Percentiles rank a stretch among this genome's conserved stretches.
phyloP scores from a whole-genome alignment of 1,140 invertebrate species.

The Zaprionus gabonicus region DNA sequence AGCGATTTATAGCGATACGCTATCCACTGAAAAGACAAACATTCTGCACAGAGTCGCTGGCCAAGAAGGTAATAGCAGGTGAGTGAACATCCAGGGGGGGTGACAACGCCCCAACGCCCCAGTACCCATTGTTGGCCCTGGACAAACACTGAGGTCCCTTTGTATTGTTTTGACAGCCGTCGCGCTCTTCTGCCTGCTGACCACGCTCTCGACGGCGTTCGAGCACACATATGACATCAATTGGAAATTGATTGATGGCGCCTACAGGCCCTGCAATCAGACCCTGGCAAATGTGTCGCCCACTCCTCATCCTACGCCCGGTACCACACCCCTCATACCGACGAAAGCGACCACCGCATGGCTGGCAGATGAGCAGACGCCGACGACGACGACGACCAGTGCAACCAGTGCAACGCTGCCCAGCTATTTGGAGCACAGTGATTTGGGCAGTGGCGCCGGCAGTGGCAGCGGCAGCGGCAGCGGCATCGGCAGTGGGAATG shows the following conservation, averaged over 20 bases:
- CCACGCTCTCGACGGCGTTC: constrained; percentile 88
- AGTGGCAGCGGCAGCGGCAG: constrained; percentile 44
- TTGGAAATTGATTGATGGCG: constrained; percentile 72
- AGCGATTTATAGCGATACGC: constrained; percentile 91
- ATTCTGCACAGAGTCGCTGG: constrained; percentile 88
- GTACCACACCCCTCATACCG: constrained; percentile 11
- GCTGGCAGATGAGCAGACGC: constrained; percentile 24
- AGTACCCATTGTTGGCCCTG: background rate
- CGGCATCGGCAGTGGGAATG: constrained; percentile 18
- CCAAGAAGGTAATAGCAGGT: constrained; percentile 87
- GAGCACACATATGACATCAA: constrained; percentile 85
- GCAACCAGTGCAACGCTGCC: background rate
- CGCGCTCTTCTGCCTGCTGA: constrained; percentile 87
- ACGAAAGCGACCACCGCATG: constrained; percentile 54
- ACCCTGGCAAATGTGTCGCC: constrained; percentile 72
- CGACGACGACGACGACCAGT: constrained; percentile 1
- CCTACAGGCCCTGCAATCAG: constrained; percentile 75
- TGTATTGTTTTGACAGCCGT: constrained; percentile 81
- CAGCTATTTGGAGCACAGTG: constrained; percentile 34
- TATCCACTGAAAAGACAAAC: constrained; percentile 91
- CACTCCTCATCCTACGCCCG: constrained; percentile 4
- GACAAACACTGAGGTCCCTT: constrained; percentile 32
- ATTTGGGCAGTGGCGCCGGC: constrained; percentile 53
- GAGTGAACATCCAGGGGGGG: constrained; percentile 36
- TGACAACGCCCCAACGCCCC: background rate